Percentiles rank a stretch among this genome's conserved stretches.
Evolutionary conservation across 2,888 invertebrate species (phyloP).

Genomic region (Caenorhabditis zanzibari): DNA sequence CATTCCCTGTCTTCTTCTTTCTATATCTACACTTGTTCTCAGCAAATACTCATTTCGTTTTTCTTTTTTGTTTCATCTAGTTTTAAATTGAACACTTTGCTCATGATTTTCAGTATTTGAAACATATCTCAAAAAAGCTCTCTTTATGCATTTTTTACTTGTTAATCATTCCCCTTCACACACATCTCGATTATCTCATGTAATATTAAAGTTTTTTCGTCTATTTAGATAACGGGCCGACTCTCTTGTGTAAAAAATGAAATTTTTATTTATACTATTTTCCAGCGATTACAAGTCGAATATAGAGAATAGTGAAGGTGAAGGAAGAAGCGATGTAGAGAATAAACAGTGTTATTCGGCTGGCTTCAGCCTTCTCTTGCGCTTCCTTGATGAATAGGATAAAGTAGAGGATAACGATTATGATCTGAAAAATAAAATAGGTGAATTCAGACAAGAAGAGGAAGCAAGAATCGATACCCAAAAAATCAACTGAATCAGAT

Average conservation of each 20-base stretch:
- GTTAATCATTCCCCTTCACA: constrained; percentile 5
- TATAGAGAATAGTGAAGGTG: constrained; percentile 12
- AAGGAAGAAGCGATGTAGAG: constrained; percentile 10
- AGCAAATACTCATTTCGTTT: constrained; percentile 41
- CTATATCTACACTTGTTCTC: constrained; percentile 2
- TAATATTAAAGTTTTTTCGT: constrained; percentile 23
- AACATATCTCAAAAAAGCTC: constrained; percentile 17
- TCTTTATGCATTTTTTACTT: constrained; percentile 8
- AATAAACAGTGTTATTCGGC: constrained; percentile 7
- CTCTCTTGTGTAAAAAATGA: constrained; percentile 17
- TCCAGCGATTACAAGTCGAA: constrained; percentile 28
- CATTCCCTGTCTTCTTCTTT: background rate
- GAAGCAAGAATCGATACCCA: constrained; percentile 37
- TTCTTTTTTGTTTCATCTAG: constrained; percentile 19
- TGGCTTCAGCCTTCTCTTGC: background rate
- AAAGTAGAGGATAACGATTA: constrained; percentile 9
- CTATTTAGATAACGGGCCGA: constrained; percentile 28
- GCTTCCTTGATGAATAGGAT: constrained; percentile 13
- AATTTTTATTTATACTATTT: background rate
- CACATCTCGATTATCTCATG: constrained; percentile 26
- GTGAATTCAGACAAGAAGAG: too few species aligned
- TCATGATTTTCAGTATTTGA: constrained; percentile 15
- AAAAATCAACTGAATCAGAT: constrained; percentile 26
- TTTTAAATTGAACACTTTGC: constrained; percentile 27
- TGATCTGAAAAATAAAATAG: constrained; percentile 9